Base-by-base conservation (phyloP, 2,113 vertebrate species). In the Perccottus glenii region DNA sequence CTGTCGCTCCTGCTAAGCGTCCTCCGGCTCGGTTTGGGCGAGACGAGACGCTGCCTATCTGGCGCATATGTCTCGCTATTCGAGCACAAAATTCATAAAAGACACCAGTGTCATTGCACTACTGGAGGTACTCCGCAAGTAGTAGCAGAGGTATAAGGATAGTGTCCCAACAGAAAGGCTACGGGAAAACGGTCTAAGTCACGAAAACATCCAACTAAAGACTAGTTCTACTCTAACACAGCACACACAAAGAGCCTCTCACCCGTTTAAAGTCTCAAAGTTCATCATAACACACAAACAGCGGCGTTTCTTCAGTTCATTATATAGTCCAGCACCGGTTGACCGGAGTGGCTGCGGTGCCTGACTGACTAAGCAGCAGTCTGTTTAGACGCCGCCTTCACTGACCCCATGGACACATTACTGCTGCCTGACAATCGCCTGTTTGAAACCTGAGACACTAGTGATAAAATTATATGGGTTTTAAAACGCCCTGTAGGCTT, bases 41-140 rank as follows among this genome's bases (percentile, higher is more conserved):
- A 74, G 66, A 78, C 51, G 43, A 82, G 67, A 33, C 61, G 73
- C 70, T 70, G 78, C 43, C 36, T 70, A 56, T 84, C 78, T 43
- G 74, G 65, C 60, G 75, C 76, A 73, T 64, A 73, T 71, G 69
- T 80, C 50, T 84, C 70, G 27, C 82, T 87, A 71, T 63, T 67
- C 69, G 71, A 27, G 64, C 48, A 75, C 50, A 75, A 56, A 77
- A 52, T 73, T 52, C 42, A 55, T 27, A 36, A 75, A 75, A 73
- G 45, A 85, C 70, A 80, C 57, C 64, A 50, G 40, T 5, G 74
- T 84, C 85, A 85, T 84, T 56, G 79, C 57, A 58, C 60, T 8
- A 10, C 11, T 46, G 52, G 35, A 55, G 11, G 7, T 36, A 55
- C 46, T 16, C 43, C 36, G n/a, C 5, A 40, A 8, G 38, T 40